These are phyloP conservation scores for Epinotia bilunana DNA, from an alignment of 2,888 invertebrate genomes.

Conservation along the genomic window DNA sequence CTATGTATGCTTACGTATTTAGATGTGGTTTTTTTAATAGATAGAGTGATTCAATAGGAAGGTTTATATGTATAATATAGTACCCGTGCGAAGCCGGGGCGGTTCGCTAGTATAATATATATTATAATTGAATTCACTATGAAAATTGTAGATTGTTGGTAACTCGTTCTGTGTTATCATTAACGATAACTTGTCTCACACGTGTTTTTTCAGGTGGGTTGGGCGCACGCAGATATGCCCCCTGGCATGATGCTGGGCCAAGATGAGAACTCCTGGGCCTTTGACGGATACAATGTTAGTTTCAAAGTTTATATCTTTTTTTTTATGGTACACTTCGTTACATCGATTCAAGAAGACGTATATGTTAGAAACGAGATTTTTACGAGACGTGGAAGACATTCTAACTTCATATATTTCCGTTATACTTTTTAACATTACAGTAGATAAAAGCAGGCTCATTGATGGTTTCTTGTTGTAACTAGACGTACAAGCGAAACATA, in stretches of 20 bases:
- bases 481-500: no score
- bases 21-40: no score
- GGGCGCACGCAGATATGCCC: constrained; percentile 96
- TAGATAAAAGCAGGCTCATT: neutral
- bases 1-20: no score
- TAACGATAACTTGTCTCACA: neutral
- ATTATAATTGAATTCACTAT: no score
- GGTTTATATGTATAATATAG: no score
- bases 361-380: neutral
- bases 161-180: neutral
- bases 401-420: no score
- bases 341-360: neutral
- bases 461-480: neutral
- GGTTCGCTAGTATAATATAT: no score
- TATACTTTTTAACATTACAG: neutral
- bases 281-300: constrained; percentile 98
- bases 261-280: constrained; percentile 98
- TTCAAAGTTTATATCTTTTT: constrained; percentile 14
- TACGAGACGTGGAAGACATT: no score
- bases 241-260: constrained; percentile 96
- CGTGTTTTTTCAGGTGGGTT: constrained; percentile 86
- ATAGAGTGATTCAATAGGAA: no score
- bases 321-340: neutral
- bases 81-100: no score
- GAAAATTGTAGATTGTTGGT: no score